phyloP scores from a whole-genome alignment of 2,797 vertebrate genomes.

The Myiotriccus ornatus region DNA sequence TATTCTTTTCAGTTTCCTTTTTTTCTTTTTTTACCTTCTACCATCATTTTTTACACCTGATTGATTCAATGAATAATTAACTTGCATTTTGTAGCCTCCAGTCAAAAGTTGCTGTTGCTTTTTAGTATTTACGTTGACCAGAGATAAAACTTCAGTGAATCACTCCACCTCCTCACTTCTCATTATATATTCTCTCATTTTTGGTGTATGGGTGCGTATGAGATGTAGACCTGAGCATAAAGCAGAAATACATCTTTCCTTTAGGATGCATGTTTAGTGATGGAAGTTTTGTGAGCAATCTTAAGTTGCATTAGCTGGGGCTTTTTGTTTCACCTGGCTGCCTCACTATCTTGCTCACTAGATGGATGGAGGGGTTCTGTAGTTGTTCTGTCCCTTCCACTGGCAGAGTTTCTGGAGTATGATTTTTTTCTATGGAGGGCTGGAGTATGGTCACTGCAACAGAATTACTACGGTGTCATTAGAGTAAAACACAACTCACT shows the following conservation, averaged over 20 bases:
- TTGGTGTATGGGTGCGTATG: accelerated
- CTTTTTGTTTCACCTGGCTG: background rate
- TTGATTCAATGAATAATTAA: background rate
- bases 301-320: background rate
- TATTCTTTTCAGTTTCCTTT: background rate
- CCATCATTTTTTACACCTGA: background rate
- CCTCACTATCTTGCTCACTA: background rate
- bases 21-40: background rate
- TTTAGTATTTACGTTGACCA: background rate
- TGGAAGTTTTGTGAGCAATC: background rate
- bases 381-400: background rate
- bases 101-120: background rate
- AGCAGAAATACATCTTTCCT: background rate
- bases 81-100: background rate
- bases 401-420: background rate
- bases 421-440: background rate
- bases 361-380: background rate
- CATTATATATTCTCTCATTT: background rate
- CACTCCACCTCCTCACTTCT: background rate
- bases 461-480: background rate
- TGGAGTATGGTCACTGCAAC: background rate
- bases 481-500: background rate
- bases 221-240: background rate
- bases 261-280: background rate
- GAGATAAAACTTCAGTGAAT: background rate